A percentile compares a stretch with the other conserved stretches of the same genome.
Evolutionary conservation across 37 sponge, comb jelly and placozoan species (phyloP).

Genomic region (Petrosia ficiformis): DNA sequence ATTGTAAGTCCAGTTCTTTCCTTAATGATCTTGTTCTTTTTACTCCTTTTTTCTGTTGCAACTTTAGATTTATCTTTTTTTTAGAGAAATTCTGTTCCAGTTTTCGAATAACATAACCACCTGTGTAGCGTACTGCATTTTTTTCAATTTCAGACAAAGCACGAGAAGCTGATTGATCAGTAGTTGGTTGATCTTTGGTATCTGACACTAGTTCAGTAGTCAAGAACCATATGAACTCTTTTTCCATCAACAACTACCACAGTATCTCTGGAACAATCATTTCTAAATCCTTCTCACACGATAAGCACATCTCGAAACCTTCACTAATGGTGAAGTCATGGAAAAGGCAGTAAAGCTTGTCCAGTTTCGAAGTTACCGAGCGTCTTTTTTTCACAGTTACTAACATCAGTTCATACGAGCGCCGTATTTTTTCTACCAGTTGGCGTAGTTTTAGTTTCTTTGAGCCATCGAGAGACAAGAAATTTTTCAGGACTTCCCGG

Average conservation of each 20-base stretch:
- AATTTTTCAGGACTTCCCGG: background rate
- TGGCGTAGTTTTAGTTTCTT: background rate
- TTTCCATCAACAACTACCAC: no score
- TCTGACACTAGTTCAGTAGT: no score
- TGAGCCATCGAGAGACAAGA: background rate
- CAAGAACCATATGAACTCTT: no score
- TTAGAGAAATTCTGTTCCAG: background rate
- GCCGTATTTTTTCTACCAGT: background rate
- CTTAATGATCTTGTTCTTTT: background rate
- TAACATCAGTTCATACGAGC: background rate
- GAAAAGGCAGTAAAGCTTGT: background rate
- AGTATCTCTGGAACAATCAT: no score
- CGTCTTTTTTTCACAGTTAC: background rate
- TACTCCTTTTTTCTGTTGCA: background rate
- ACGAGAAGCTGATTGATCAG: no score
- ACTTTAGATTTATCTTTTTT: background rate
- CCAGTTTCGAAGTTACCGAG: background rate
- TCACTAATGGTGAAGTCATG: background rate
- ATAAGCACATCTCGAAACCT: conserved; percentile 4
- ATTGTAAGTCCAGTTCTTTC: background rate
- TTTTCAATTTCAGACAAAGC: background rate
- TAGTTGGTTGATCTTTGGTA: no score
- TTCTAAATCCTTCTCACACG: background rate
- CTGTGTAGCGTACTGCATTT: conserved; percentile 3
- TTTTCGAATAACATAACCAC: background rate